phyloP scores from a whole-genome alignment of 37 sponge, comb jelly and placozoan genomes.

The Theonella swinhoei region DNA sequence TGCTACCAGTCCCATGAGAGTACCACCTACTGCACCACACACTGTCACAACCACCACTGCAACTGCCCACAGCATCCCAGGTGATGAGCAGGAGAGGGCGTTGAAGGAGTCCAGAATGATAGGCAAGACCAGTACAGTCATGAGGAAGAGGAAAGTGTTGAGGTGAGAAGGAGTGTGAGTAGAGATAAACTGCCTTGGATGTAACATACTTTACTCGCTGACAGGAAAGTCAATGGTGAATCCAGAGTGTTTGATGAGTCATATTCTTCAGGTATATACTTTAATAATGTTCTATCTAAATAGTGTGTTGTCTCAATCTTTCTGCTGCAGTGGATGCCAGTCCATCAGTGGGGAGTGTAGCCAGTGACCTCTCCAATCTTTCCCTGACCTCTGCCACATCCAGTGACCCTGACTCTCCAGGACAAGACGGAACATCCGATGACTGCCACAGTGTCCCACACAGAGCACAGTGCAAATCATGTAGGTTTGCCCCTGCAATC shows the following conservation, averaged over 20 bases:
- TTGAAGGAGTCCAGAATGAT: too few species aligned
- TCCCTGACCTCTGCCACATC: slow-evolving; percentile 32
- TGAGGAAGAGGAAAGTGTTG: neutral
- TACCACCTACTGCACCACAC: neutral
- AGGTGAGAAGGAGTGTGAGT: neutral
- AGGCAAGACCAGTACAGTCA: neutral
- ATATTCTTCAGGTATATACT: slow-evolving; percentile 21
- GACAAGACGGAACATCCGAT: neutral
- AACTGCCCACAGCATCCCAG: too few species aligned
- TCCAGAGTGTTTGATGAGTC: slow-evolving; percentile 44
- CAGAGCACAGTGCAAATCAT: slow-evolving; percentile 30
- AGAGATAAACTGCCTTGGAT: too few species aligned
- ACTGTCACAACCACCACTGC: neutral
- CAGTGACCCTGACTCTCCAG: neutral
- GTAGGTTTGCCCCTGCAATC: slow-evolving; percentile 16
- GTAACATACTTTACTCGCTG: too few species aligned
- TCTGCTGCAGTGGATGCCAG: neutral
- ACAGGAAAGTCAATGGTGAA: slow-evolving; percentile 39
- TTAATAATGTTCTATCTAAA: neutral
- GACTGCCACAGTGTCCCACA: neutral
- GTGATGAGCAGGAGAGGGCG: too few species aligned
- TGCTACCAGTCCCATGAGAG: slow-evolving; percentile 13
- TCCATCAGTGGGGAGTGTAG: neutral
- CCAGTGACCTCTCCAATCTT: slow-evolving; percentile 18
- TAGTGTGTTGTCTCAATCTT: neutral